Base-by-base conservation (phyloP, 2,888 invertebrate genomes). In the Baronia brevicornis region DNA sequence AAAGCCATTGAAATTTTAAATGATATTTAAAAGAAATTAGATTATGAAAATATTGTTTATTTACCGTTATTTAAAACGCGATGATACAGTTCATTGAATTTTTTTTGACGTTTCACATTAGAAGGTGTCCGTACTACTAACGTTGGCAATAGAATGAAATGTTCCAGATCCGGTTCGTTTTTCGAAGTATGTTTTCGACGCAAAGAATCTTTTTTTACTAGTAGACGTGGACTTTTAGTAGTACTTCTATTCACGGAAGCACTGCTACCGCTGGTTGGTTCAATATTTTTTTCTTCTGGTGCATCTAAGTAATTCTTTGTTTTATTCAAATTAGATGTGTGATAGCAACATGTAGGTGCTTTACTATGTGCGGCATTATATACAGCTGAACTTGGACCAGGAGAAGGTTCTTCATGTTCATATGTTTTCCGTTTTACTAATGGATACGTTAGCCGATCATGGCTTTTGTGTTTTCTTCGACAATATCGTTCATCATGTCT, bases 11-110 rank as follows among this genome's bases (percentile, higher is more conserved):
- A n/a, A n/a, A n/a, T n/a, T n/a, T n/a, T n/a, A n/a, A n/a, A n/a
- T n/a, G n/a, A n/a, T n/a, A n/a, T n/a, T n/a, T 7, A 14, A 17
- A 14, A 6, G 2, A 11, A 11, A n/a, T 11, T 26, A 25, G 7
- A 27, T 11, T 5, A 25, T 8, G 8, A 28, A 8, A 17, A 22
- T 33, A 17, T 28, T 20, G 4, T 5, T 17, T 51, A 12, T 29
- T 11, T 11, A 21, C 8, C 4, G 7, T 8, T 5, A 36, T 74
- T 73, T 6, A 80, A 47, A 39, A 84, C 78, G 22, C 72, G 69
- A 44, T 79, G 80, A 42, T 84, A 84, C 4, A 84, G 48, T 50
- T 78, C 78, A 41, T 75, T 79, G 31, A 82, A 84, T 45, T 75
- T 79, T 45, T 73, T 82, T 37, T 82, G 80, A 1, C 82, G 61